Evolutionary conservation across 2,888 invertebrate species (phyloP).

Genomic region (Oithona nana): DNA sequence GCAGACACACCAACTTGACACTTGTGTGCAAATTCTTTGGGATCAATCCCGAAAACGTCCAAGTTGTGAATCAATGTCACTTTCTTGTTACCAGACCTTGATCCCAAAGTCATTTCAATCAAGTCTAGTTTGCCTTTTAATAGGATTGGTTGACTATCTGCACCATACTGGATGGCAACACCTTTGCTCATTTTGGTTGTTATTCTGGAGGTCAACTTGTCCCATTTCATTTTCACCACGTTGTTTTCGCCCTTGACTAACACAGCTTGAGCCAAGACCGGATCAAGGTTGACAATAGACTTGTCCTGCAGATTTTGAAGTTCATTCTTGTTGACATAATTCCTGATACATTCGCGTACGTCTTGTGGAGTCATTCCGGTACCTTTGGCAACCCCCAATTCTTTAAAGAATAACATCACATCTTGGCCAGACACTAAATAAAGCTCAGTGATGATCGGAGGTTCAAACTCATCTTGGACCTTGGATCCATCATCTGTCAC

Average conservation of each 20-base stretch:
- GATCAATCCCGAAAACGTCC: slow-evolving; percentile 62
- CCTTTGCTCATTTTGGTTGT: slow-evolving; percentile 49
- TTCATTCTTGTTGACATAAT: slow-evolving; percentile 47
- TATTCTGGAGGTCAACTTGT: slow-evolving; percentile 45
- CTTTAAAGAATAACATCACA: slow-evolving; percentile 37
- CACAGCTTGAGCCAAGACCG: slow-evolving; percentile 31
- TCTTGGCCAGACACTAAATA: slow-evolving; percentile 47
- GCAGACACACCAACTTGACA: slow-evolving; percentile 73
- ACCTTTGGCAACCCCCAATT: slow-evolving; percentile 39
- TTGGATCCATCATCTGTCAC: slow-evolving; percentile 2
- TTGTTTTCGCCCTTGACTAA: slow-evolving; percentile 27
- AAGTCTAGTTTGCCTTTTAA: slow-evolving; percentile 52
- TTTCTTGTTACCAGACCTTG: slow-evolving; percentile 71
- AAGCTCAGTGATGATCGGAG: slow-evolving; percentile 44
- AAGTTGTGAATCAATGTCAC: slow-evolving; percentile 77
- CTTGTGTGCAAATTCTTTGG: slow-evolving; percentile 53
- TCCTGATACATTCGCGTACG: slow-evolving; percentile 44
- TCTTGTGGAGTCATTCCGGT: slow-evolving; percentile 41
- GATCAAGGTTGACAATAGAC: slow-evolving; percentile 35
- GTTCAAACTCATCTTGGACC: slow-evolving; percentile 26
- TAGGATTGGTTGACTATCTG: slow-evolving; percentile 26
- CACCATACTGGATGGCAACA: slow-evolving; percentile 39
- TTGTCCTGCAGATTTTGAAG: slow-evolving; percentile 33
- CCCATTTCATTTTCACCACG: slow-evolving; percentile 35
- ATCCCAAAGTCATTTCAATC: slow-evolving; percentile 52